These are phyloP conservation scores for Sogatella furcifera DNA, from an alignment of 1,140 invertebrate genomes.

Conservation along the genomic window DNA sequence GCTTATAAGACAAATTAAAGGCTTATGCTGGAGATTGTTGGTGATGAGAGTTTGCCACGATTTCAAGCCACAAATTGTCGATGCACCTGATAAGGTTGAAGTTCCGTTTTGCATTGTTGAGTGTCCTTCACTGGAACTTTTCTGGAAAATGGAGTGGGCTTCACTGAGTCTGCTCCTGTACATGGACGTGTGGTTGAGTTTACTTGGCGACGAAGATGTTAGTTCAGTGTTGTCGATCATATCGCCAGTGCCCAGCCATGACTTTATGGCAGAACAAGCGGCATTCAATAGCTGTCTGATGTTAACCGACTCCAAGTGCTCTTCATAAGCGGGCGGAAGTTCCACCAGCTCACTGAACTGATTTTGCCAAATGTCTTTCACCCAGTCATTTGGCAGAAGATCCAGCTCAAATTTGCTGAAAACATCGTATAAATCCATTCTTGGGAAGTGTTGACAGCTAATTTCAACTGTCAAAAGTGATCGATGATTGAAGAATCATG, in stretches of 20 bases:
- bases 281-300: conserved; percentile 30
- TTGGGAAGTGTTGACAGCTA: neutral
- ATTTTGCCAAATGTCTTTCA: conserved; percentile 35
- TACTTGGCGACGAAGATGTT: neutral
- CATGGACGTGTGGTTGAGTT: conserved; percentile 8
- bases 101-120: neutral
- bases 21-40: conserved; percentile 36
- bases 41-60: conserved; percentile 42
- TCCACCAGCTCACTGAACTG: conserved; percentile 38
- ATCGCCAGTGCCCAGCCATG: conserved; percentile 25
- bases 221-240: conserved; percentile 11
- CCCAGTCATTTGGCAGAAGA: conserved; percentile 35
- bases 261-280: conserved; percentile 23
- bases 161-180: conserved; percentile 9
- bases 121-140: neutral
- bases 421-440: conserved; percentile 30
- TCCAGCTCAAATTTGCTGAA: conserved; percentile 32
- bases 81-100: neutral
- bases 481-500: too few species aligned
- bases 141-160: conserved; percentile 16
- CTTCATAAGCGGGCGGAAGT: conserved; percentile 34
- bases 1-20: conserved; percentile 39
- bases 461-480: too few species aligned
- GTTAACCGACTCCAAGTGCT: conserved; percentile 32
- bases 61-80: conserved; percentile 23